phyloP scores from a whole-genome alignment of 2,888 invertebrate species.

The Griposia aprilina region DNA sequence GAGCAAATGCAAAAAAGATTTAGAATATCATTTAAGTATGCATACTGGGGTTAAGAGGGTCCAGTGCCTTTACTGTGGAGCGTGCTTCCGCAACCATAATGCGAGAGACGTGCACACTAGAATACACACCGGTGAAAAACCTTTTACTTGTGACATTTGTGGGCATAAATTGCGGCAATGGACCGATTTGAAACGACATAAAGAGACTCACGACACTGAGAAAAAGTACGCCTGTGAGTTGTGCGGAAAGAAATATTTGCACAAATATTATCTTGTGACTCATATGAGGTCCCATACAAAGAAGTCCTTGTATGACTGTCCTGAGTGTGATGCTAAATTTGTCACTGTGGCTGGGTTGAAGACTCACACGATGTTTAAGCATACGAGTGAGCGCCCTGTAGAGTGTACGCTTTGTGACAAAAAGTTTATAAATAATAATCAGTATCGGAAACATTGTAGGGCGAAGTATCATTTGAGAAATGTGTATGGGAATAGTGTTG shows the following conservation, averaged over 20 bases:
- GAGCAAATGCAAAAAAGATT: background rate
- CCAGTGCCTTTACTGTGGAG: conserved; percentile 74
- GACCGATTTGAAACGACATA: conserved; percentile 51
- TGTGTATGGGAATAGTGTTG: conserved; percentile 15
- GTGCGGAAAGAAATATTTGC: conserved; percentile 63
- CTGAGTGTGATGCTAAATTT: conserved; percentile 40
- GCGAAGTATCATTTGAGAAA: conserved; percentile 53
- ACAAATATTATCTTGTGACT: conserved; percentile 18
- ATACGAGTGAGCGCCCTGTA: conserved; percentile 44
- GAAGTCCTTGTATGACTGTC: conserved; percentile 57
- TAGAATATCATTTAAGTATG: conserved; percentile 59
- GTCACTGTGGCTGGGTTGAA: background rate
- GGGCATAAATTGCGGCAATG: conserved; percentile 37
- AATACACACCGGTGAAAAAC: conserved; percentile 64
- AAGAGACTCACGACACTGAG: conserved; percentile 40
- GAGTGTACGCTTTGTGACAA: conserved; percentile 41
- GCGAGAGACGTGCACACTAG: conserved; percentile 58
- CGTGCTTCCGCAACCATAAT: conserved; percentile 45
- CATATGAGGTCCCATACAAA: conserved; percentile 66
- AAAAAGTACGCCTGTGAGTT: conserved; percentile 62
- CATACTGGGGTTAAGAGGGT: conserved; percentile 70
- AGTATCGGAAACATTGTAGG: conserved; percentile 39
- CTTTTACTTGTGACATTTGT: conserved; percentile 66
- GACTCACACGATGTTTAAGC: conserved; percentile 38
- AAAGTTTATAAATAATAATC: conserved; percentile 43